Conservation (phyloP, 2,888 invertebrate species). For the Brachynemurus nebulosus region DNA sequence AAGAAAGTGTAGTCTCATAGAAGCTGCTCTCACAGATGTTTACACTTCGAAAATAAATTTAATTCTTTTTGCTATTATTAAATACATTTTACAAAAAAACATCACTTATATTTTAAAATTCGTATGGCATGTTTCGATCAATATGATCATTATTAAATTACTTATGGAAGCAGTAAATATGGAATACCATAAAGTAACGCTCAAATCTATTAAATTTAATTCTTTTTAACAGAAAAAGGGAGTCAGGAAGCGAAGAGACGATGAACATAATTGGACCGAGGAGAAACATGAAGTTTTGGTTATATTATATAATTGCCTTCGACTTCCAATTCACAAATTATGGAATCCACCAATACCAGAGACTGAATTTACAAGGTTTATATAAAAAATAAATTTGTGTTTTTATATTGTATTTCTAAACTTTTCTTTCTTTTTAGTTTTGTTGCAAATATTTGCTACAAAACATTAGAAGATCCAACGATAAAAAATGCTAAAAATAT, state of each 20-base stretch:
- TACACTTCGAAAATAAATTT: background rate
- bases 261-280: constrained; percentile 50
- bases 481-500: constrained; percentile 46
- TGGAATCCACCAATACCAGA: constrained; percentile 77
- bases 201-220: too few relatives aligned
- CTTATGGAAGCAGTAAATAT: background rate
- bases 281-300: constrained; percentile 53
- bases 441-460: constrained; percentile 62
- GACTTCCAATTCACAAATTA: constrained; percentile 53
- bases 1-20: too few relatives aligned
- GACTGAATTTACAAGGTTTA: constrained; percentile 69
- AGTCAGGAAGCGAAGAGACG: constrained; percentile 26
- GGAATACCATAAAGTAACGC: too few relatives aligned
- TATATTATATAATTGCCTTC: constrained; percentile 49
- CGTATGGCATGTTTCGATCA: too few relatives aligned
- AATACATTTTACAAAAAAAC: too few relatives aligned
- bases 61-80: background rate
- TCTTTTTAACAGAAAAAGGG: background rate
- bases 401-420: constrained; percentile 7
- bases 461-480: constrained; percentile 46
- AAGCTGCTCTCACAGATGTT: too few relatives aligned
- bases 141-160: too few relatives aligned
- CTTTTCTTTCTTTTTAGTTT: constrained; percentile 35
- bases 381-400: constrained; percentile 15
- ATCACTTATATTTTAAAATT: too few relatives aligned